Evolutionary conservation across 2,888 invertebrate genomes (phyloP), one percentile per base, ranked within the genome.

Genomic region (Campoplex nolae): DNA sequence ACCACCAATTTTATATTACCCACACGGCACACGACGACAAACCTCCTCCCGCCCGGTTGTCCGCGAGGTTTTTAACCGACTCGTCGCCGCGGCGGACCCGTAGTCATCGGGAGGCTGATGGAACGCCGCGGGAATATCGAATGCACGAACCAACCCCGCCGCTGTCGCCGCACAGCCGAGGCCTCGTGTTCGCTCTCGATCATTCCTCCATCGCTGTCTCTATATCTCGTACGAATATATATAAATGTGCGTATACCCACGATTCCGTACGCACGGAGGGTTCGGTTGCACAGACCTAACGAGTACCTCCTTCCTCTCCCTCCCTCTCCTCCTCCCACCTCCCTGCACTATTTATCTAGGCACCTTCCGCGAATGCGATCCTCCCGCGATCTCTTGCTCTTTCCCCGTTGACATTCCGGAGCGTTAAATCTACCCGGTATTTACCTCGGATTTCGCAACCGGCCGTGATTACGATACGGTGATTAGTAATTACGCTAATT

Each of bases 401-500:
- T 76, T 84, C 54, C 32, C 75, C 62, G 65, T 56, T 38, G 76
- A 77, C 58, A 85, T 81, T 48, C 76, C 62, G 65, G 51, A 82
- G 73, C 71, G 78, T 82, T 78, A 73, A 77, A 74, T 68, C 32
- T 16, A 32, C 62, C 13, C 16, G 4, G 62, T 67, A 85, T 85
- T 82, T 82, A 74, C 77, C 82, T 68, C 68, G 74, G 77, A 82
- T 82, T 82, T 85, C 74, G 48, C 73, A 23, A 23, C 56, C 68
- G 28, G 45, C 51, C 23, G 23, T 23, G 74, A 48, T n/a, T 38
- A 35, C 58, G 32, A 62, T 62, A 62, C 32, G 32, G 28, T 32
- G 62, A 62, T 62, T 78, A n/a, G 51, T 83, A 86, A 86, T 86
- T 79, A 83, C 78, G 85, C 75, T 83, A 83, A 86, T 86, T 86